Evolutionary conservation across 2,113 vertebrate species (phyloP).

Genomic region (Argyrosomus japonicus): DNA sequence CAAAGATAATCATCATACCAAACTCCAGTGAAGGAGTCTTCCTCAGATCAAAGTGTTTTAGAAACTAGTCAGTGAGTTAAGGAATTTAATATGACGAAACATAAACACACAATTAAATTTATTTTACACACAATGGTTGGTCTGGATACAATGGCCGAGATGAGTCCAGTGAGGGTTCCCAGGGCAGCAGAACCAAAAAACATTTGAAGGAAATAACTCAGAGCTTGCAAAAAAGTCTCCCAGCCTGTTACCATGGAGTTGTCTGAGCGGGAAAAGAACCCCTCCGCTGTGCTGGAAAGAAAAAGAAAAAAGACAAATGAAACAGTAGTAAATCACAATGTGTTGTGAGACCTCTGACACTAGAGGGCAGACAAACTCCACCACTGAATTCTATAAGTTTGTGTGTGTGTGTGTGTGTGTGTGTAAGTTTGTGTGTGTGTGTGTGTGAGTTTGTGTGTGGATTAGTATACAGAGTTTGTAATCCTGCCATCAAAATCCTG

Average conservation of each 20-base stretch:
- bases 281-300: slow-evolving; percentile 93
- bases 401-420: neutral
- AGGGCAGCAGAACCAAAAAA: slow-evolving; percentile 98
- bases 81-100: slow-evolving; percentile 30
- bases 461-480: neutral
- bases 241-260: slow-evolving; percentile 92
- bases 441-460: neutral
- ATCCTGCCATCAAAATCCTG: slow-evolving; percentile 10
- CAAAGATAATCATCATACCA: slow-evolving; percentile 99
- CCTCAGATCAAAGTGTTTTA: slow-evolving; percentile 97
- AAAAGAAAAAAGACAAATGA: slow-evolving; percentile 34
- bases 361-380: slow-evolving; percentile 70
- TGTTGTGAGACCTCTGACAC: slow-evolving; percentile 49
- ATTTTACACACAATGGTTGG: neutral
- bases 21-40: slow-evolving; percentile 98
- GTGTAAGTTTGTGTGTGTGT: no score
- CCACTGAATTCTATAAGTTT: neutral
- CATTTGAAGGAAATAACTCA: slow-evolving; percentile 98
- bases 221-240: slow-evolving; percentile 95
- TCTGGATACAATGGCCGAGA: slow-evolving; percentile 97
- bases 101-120: neutral
- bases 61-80: slow-evolving; percentile 81
- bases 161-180: slow-evolving; percentile 96
- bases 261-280: slow-evolving; percentile 92
- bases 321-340: neutral